phyloP scores from a whole-genome alignment of 2,797 vertebrate genomes.

The Tolypeutes matacus region DNA sequence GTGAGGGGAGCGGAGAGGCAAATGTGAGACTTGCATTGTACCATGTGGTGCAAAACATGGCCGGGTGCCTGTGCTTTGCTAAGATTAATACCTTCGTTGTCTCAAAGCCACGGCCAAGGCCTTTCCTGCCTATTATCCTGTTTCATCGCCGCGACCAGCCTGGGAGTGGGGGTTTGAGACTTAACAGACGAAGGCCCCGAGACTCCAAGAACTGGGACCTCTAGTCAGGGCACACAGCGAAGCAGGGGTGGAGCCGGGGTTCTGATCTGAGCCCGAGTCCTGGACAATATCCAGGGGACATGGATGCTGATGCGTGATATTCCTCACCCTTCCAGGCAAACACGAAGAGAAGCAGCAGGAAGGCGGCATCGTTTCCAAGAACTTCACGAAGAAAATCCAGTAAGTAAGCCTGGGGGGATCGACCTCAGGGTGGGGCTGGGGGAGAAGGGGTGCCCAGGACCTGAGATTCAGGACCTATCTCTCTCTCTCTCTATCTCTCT shows the following conservation, averaged over 20 bases:
- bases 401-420: slow-evolving; percentile 88
- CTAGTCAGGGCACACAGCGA: neutral
- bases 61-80: neutral
- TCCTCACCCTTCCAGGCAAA: slow-evolving; percentile 91
- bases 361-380: slow-evolving; percentile 98
- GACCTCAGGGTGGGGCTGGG: neutral
- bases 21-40: neutral
- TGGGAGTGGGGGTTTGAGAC: neutral
- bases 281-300: rapidly evolving
- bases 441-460: neutral
- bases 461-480: neutral
- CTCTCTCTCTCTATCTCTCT: neutral
- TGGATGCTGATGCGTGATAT: neutral
- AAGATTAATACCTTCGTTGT: no score
- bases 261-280: neutral
- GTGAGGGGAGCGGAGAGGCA: neutral
- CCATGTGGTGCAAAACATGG: rapidly evolving
- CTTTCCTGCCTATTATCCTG: neutral
- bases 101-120: rapidly evolving
- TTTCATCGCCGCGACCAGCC: neutral
- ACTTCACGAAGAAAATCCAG: slow-evolving; percentile 99
- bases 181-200: neutral
- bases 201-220: neutral
- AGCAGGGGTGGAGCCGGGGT: neutral
- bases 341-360: slow-evolving; percentile 98